Conservation (phyloP, 2,797 vertebrate species). For the Cryptoblepharus egeriae region DNA sequence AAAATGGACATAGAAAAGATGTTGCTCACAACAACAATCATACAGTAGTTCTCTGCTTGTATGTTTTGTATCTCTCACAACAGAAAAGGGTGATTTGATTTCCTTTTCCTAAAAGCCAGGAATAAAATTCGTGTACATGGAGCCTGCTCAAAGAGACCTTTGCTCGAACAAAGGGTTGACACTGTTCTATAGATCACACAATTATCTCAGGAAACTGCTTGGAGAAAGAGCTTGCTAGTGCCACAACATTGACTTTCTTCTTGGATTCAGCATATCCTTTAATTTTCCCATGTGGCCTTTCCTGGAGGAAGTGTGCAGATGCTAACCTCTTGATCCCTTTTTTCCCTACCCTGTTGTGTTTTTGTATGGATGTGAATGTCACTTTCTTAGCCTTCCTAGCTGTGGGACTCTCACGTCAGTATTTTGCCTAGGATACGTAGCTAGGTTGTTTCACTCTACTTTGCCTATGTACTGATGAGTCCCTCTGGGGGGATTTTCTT, state of each 20-base stretch:
- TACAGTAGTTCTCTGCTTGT: not conserved
- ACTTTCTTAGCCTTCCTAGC: not conserved
- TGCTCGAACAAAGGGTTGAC: too few relatives aligned
- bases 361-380: not conserved
- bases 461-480: not conserved
- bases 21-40: too few relatives aligned
- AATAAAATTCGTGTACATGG: not conserved
- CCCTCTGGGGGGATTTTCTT: not conserved
- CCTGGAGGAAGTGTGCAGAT: constrained; percentile 1
- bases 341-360: constrained; percentile 10
- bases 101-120: not conserved
- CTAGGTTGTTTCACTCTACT: not conserved
- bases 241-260: not conserved
- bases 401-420: not conserved
- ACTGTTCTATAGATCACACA: not conserved
- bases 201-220: not conserved
- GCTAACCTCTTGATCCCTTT: constrained; percentile 3
- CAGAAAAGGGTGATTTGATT: not conserved
- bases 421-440: not conserved
- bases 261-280: not conserved
- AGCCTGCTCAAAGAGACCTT: too few relatives aligned
- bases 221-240: not conserved
- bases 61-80: not conserved
- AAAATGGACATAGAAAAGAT: too few relatives aligned
- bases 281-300: not conserved